These are phyloP conservation scores for Drosophila leonis DNA, from an alignment of 2,888 invertebrate species.

Conservation along the genomic window DNA sequence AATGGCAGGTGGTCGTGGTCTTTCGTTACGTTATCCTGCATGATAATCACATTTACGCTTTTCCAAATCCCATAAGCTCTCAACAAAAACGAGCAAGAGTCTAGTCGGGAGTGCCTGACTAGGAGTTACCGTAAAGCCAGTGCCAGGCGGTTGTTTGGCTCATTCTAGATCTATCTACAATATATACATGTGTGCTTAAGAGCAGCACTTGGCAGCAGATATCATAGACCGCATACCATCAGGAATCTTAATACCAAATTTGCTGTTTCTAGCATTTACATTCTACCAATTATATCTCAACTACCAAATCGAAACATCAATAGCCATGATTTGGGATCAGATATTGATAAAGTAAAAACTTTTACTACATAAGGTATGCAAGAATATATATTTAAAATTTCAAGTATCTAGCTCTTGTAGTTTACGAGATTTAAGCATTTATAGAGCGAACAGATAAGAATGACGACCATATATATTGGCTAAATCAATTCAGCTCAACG, in stretches of 20 bases:
- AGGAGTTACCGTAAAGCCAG: neutral
- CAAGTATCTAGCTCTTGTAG: neutral
- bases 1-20: slow-evolving; percentile 46
- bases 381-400: neutral
- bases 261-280: neutral
- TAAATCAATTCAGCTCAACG: neutral
- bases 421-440: neutral
- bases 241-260: neutral
- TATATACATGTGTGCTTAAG: no score
- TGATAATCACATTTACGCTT: slow-evolving; percentile 51
- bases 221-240: neutral
- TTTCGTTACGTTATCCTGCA: slow-evolving; percentile 11
- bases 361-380: no score
- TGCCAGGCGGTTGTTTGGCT: neutral
- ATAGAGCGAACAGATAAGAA: neutral
- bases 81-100: neutral
- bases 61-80: slow-evolving; percentile 41
- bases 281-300: neutral
- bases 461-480: neutral
- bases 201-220: neutral
- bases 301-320: no score
- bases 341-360: no score
- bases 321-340: no score
- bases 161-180: no score
- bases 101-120: neutral